These are phyloP conservation scores for Actinopyga echinites DNA, from an alignment of 53 echinoderm and acorn worm genomes.

Conservation along the genomic window DNA sequence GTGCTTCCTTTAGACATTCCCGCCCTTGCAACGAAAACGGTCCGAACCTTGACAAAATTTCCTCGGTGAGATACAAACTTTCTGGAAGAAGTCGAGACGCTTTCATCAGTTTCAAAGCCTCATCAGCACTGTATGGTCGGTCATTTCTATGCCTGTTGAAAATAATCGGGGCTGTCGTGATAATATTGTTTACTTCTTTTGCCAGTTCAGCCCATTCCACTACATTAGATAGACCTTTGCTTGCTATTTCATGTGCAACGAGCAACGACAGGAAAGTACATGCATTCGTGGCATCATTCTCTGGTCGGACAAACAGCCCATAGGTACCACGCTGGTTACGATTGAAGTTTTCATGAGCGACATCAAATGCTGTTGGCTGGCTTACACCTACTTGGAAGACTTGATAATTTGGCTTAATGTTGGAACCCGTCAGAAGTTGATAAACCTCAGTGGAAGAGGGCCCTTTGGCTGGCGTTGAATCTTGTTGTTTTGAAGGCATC, in stretches of 20 bases:
- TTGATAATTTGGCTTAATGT: background rate
- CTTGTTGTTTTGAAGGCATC: background rate
- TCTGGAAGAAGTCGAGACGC: background rate
- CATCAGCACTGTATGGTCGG: background rate
- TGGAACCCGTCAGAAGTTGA: too few species aligned
- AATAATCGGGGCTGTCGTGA: background rate
- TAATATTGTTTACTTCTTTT: conserved; percentile 2
- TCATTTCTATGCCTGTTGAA: background rate
- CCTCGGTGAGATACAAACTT: background rate
- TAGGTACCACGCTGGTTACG: background rate
- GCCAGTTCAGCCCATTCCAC: background rate
- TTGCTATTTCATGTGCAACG: conserved; percentile 4
- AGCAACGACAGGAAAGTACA: conserved; percentile 20
- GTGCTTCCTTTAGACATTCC: background rate
- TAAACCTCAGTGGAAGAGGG: too few species aligned
- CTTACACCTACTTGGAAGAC: background rate
- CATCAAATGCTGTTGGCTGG: background rate
- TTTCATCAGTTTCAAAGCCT: background rate
- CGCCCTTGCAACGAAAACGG: background rate
- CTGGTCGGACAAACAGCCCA: background rate
- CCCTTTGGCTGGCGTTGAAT: background rate
- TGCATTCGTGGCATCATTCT: conserved; percentile 34
- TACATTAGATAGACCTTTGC: background rate
- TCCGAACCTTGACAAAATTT: background rate
- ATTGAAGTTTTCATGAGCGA: background rate